Percentiles rank a stretch among this genome's conserved stretches.
Evolutionary conservation across 2,797 vertebrate genomes (phyloP).

Genomic region (Lateolabrax maculatus): DNA sequence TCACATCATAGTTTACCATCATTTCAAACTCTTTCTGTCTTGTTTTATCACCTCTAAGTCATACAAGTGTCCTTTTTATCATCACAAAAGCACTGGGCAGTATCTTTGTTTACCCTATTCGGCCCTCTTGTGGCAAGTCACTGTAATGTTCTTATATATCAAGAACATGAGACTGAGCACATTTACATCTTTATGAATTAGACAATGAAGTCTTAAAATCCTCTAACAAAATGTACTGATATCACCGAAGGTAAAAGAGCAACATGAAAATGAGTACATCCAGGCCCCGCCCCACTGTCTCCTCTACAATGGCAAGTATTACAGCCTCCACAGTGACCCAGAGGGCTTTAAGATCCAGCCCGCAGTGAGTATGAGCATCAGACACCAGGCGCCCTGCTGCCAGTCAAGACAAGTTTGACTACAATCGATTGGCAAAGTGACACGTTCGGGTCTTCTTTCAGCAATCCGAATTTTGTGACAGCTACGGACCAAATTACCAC

Average conservation of each 20-base stretch:
- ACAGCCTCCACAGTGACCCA: slow-evolving; percentile 34
- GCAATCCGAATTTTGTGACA: background rate
- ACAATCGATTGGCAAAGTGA: background rate
- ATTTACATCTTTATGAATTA: background rate
- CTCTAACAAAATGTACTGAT: slow-evolving; percentile 2
- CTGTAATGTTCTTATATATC: background rate
- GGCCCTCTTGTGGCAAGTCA: background rate
- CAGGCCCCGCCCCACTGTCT: slow-evolving; percentile 5
- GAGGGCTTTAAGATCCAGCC: slow-evolving; percentile 31
- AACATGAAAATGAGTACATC: slow-evolving; percentile 12
- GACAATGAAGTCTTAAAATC: background rate
- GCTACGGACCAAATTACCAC: slow-evolving; percentile 43
- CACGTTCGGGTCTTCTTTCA: slow-evolving; percentile 7
- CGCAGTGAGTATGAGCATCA: slow-evolving; percentile 22
- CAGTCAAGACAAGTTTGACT: background rate
- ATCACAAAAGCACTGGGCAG: background rate
- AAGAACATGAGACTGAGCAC: background rate
- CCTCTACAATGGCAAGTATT: slow-evolving; percentile 12
- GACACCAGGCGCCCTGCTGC: background rate
- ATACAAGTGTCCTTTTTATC: background rate
- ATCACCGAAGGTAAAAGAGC: slow-evolving; percentile 29
- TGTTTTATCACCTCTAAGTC: background rate
- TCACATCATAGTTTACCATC: background rate
- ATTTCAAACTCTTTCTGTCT: background rate
- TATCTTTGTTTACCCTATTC: background rate